These are phyloP conservation scores for Drosophila orosa DNA, from an alignment of 1,140 invertebrate genomes.

Conservation along the genomic window DNA sequence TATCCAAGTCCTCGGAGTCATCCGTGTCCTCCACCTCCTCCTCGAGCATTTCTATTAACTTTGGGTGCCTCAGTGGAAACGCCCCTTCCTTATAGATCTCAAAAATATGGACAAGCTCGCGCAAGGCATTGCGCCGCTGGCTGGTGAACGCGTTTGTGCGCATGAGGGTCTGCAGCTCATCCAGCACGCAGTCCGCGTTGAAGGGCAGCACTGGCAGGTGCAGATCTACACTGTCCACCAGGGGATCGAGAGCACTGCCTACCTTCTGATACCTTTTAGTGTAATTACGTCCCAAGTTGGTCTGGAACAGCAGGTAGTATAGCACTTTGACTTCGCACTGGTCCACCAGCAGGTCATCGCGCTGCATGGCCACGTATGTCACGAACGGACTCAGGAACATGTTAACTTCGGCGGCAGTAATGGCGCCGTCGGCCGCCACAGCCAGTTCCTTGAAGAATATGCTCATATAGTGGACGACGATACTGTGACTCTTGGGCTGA, in stretches of 20 bases:
- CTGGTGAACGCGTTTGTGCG: slow-evolving; percentile 59
- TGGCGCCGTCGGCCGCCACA: slow-evolving; percentile 89
- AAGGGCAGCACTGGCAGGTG: slow-evolving; percentile 89
- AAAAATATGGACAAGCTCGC: slow-evolving; percentile 63
- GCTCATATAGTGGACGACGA: slow-evolving; percentile 92
- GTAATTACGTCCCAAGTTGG: slow-evolving; percentile 89
- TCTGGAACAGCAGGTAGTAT: slow-evolving; percentile 89
- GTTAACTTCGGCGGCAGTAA: slow-evolving; percentile 86
- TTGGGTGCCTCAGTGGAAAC: slow-evolving; percentile 88
- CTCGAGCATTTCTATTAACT: too few species aligned
- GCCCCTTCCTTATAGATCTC: slow-evolving; percentile 85
- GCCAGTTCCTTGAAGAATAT: slow-evolving; percentile 95
- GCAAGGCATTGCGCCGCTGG: slow-evolving; percentile 60
- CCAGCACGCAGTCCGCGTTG: slow-evolving; percentile 64
- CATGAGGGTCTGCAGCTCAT: slow-evolving; percentile 60
- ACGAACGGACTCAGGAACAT: slow-evolving; percentile 88
- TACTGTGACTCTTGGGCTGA: slow-evolving; percentile 84
- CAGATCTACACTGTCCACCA: slow-evolving; percentile 91
- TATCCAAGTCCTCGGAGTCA: too few species aligned
- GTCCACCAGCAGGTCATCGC: slow-evolving; percentile 85
- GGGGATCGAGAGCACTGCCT: too few species aligned
- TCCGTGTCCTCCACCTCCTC: slow-evolving; percentile 73
- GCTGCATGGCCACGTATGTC: slow-evolving; percentile 85
- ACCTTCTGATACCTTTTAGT: too few species aligned
- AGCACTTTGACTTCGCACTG: slow-evolving; percentile 88